Evolutionary conservation across 2,888 invertebrate genomes (phyloP).

Genomic region (Yponomeuta plumbellus): DNA sequence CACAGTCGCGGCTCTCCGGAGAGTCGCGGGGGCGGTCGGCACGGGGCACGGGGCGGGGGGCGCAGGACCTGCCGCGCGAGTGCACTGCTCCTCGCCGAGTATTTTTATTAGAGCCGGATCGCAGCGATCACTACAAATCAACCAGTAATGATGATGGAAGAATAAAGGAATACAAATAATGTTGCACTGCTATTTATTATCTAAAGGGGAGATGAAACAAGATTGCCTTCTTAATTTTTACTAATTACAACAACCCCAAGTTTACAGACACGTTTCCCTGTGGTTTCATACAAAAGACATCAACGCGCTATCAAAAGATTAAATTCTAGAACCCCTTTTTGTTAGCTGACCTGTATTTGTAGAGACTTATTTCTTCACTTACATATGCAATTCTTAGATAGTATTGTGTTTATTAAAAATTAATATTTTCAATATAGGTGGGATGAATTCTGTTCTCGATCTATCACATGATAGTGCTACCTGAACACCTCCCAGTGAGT

Average conservation of each 20-base stretch:
- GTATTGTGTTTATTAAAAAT: no score
- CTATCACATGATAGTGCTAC: no score
- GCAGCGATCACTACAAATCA: not conserved
- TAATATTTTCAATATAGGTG: no score
- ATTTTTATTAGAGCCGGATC: constrained; percentile 1
- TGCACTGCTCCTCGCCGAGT: constrained; percentile 79
- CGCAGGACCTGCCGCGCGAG: constrained; percentile 26
- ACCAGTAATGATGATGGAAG: not conserved
- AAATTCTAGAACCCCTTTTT: constrained; percentile 12
- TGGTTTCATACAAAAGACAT: constrained; percentile 20
- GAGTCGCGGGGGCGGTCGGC: not conserved
- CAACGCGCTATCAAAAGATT: constrained; percentile 13
- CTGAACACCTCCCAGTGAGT: no score
- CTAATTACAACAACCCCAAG: no score
- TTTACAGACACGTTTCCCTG: not conserved
- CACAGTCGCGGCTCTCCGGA: not conserved
- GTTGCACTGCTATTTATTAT: not conserved
- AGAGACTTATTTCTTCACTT: no score
- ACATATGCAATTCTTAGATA: no score
- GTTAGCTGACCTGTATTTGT: no score
- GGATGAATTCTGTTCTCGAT: no score
- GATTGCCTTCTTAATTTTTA: no score
- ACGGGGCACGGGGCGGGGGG: constrained; percentile 73
- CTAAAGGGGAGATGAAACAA: not conserved
- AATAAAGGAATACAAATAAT: not conserved